Evolutionary conservation across 2,888 invertebrate genomes (phyloP).

Genomic region (Lordiphosa andalusiaca): DNA sequence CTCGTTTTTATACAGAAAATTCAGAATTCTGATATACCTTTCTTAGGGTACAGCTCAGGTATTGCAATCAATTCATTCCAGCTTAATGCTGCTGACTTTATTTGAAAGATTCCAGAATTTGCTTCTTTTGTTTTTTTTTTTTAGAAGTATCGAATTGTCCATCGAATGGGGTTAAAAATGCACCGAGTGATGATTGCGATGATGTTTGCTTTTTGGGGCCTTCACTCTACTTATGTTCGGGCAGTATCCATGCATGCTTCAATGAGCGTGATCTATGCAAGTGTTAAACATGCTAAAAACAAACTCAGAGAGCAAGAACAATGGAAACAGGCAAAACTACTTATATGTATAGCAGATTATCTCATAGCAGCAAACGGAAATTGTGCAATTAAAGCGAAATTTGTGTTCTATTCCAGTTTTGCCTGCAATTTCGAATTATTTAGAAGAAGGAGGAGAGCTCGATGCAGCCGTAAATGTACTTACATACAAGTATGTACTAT

Average conservation of each 20-base stretch:
- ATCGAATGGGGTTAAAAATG: neutral
- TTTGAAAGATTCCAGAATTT: too few species aligned
- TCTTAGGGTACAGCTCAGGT: too few species aligned
- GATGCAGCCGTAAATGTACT: neutral
- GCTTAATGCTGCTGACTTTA: too few species aligned
- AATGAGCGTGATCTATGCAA: constrained; percentile 40
- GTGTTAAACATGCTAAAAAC: constrained; percentile 15
- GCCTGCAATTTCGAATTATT: constrained; percentile 21
- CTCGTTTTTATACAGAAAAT: too few species aligned
- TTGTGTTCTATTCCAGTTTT: constrained; percentile 40
- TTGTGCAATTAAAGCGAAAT: constrained; percentile 75
- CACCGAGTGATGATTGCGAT: neutral
- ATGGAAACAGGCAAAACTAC: constrained; percentile 6
- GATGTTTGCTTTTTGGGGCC: neutral
- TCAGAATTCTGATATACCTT: too few species aligned
- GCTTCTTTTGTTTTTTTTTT: too few species aligned
- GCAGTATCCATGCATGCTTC: constrained; percentile 18
- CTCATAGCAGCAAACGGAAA: constrained; percentile 76
- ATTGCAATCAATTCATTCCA: too few species aligned
- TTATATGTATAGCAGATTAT: constrained; percentile 56
- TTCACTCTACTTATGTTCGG: neutral
- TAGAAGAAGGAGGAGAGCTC: constrained; percentile 2
- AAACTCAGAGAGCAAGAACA: constrained; percentile 4
- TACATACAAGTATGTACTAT: too few species aligned
- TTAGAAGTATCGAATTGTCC: too few species aligned